Evolutionary conservation across 92 coral and sea anemone genomes (phyloP), one percentile per base, ranked within the genome.

Genomic region (Paragorgia papillata): DNA sequence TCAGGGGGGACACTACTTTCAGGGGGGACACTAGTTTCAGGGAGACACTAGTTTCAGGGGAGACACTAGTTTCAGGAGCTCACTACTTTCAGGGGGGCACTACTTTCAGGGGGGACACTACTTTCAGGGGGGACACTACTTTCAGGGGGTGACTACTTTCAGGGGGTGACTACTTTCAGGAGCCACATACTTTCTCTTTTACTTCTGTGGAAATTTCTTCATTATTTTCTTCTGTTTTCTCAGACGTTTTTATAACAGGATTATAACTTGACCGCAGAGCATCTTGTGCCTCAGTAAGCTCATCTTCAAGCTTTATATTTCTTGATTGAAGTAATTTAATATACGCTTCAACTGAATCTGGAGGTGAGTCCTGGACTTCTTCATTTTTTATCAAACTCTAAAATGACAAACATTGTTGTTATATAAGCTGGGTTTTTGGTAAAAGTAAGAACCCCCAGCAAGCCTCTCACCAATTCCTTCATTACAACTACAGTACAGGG

Each of bases 291-390:
- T 53, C 61, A 24, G 64, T 33, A 28, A 71, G 51, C 44, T 91
- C 92, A 57, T 89, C 89, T 54, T 86, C 86, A 17, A 79, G 76
- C 53, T 83, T 78, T 26, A 89, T 90, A 58, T 92, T 87, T 46
- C 97, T 87, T 57, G 96, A 91, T 20, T 91, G 99, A 14, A 95
- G 71, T 34, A 80, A 79, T 57, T 79, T 80, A 68, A 95, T 83
- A 53, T 91, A 95, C 60, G 86, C 85, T 74, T 89, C 79, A 25
- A 91, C 62, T 9, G 99, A 87, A 26, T 82, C 95, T 62, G 97
- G 97, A 30, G 91, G 67, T 12, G 35, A 21, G 41, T 84, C 79
- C 6, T 79, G 89, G 64, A 62, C 29, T 32, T 43, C 89, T 71
- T 41, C 54, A 49, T 43, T 30, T 13, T 46, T 46, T 46, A 2